Evolutionary conservation across 2,797 vertebrate genomes (phyloP).

Genomic region (Sebastes trivittatus): DNA sequence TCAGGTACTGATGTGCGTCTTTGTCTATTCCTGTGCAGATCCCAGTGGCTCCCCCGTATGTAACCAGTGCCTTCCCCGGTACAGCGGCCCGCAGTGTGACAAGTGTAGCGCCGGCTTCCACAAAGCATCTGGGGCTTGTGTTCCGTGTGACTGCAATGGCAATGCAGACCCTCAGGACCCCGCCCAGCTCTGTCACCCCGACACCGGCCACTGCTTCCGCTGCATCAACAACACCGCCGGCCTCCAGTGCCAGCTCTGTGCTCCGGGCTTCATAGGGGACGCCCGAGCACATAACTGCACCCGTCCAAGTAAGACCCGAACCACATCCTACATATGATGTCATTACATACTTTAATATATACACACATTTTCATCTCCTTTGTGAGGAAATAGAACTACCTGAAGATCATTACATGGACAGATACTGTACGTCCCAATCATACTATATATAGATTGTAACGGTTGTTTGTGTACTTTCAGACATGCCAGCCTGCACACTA

Average conservation of each 20-base stretch:
- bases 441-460: not conserved
- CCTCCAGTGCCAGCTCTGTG: conserved; percentile 85
- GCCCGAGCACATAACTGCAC: conserved; percentile 85
- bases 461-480: not conserved
- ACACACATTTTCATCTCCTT: not conserved
- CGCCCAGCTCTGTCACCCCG: conserved; percentile 82
- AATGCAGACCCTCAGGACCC: conserved; percentile 84
- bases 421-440: no score
- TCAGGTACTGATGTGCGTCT: not conserved
- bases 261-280: conserved; percentile 82
- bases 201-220: conserved; percentile 87
- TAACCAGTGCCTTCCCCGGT: conserved; percentile 84
- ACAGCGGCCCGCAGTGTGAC: conserved; percentile 84
- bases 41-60: conserved; percentile 76
- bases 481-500: not conserved
- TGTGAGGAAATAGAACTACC: not conserved
- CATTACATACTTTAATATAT: not conserved
- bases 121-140: conserved; percentile 84
- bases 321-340: not conserved
- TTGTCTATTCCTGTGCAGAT: conserved; percentile 68
- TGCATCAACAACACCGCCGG: conserved; percentile 89
- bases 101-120: conserved; percentile 86
- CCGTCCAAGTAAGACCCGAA: conserved; percentile 78
- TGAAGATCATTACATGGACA: not conserved
- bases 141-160: conserved; percentile 87